Percentiles rank a stretch among this genome's conserved stretches.
These are phyloP conservation scores for Drosophila virilis DNA, from an alignment of 1,140 invertebrate genomes.

Conservation along the genomic window DNA sequence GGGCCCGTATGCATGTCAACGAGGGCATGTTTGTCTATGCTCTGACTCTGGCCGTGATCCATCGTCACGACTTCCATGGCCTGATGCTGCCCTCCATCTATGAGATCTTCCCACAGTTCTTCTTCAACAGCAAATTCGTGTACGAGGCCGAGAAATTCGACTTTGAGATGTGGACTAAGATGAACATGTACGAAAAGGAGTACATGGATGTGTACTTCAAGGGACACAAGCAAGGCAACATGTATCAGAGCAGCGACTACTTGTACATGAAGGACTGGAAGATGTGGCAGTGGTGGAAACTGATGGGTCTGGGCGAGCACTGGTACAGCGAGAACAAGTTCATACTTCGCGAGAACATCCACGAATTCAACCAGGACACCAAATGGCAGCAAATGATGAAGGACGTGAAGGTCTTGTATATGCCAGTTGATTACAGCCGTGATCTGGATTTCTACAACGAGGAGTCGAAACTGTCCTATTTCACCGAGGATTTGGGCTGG, in stretches of 20 bases:
- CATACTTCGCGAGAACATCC: conserved; percentile 74
- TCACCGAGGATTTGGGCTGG: conserved; percentile 89
- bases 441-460: conserved; percentile 85
- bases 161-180: conserved; percentile 75
- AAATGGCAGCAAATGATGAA: conserved; percentile 70
- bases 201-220: conserved; percentile 88
- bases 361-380: conserved; percentile 65
- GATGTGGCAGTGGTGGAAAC: conserved; percentile 83
- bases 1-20: conserved; percentile 86
- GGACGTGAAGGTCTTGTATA: conserved; percentile 68
- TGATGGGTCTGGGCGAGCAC: conserved; percentile 77
- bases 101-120: conserved; percentile 87
- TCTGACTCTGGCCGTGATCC: conserved; percentile 86
- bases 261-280: conserved; percentile 81
- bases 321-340: conserved; percentile 71
- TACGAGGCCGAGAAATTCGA: conserved; percentile 85
- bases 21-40: conserved; percentile 87
- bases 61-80: conserved; percentile 86
- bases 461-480: conserved; percentile 89
- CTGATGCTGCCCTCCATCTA: conserved; percentile 87
- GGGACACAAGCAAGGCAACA: conserved; percentile 85
- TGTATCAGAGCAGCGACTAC: conserved; percentile 62
- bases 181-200: conserved; percentile 80
- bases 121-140: conserved; percentile 87
- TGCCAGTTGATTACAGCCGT: conserved; percentile 84